phyloP scores from a whole-genome alignment of 2,113 vertebrate genomes.

The Cichladusa arquata region DNA sequence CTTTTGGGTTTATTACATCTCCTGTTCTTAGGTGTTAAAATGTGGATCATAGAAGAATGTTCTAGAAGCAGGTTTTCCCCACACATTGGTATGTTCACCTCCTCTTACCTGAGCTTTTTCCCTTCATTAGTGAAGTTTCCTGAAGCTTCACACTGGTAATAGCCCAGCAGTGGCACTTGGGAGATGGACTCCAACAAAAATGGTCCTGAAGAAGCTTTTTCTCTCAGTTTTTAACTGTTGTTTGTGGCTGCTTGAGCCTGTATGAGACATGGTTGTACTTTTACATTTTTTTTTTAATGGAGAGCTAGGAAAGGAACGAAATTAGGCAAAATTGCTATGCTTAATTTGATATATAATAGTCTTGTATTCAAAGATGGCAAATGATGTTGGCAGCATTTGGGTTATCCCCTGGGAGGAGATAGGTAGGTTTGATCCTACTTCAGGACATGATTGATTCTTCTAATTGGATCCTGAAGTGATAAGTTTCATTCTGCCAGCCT shows the following conservation, averaged over 20 bases:
- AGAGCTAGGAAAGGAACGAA: background rate
- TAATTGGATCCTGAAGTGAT: background rate
- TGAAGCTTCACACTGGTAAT: background rate
- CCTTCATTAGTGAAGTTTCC: background rate
- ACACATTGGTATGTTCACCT: rapidly evolving
- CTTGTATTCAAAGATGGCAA: background rate
- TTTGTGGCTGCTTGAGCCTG: background rate
- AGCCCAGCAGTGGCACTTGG: background rate
- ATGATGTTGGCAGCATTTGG: conserved; percentile 1
- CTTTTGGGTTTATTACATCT: background rate
- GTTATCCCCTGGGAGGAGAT: conserved; percentile 17
- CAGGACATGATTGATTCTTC: conserved; percentile 1
- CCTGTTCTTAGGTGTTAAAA: background rate
- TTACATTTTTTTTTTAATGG: background rate
- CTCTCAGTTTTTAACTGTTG: background rate
- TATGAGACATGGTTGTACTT: background rate
- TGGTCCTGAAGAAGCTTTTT: background rate
- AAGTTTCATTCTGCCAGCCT: background rate
- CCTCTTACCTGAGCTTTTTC: background rate
- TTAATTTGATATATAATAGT: background rate
- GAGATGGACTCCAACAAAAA: background rate
- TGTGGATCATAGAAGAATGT: background rate
- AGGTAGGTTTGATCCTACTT: conserved; percentile 8
- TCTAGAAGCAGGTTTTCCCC: background rate
- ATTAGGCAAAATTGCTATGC: background rate